Percentiles rank a stretch among this genome's conserved stretches.
Conservation (phyloP, 1,140 invertebrate species). For the Cryptotermes secundus region DNA sequence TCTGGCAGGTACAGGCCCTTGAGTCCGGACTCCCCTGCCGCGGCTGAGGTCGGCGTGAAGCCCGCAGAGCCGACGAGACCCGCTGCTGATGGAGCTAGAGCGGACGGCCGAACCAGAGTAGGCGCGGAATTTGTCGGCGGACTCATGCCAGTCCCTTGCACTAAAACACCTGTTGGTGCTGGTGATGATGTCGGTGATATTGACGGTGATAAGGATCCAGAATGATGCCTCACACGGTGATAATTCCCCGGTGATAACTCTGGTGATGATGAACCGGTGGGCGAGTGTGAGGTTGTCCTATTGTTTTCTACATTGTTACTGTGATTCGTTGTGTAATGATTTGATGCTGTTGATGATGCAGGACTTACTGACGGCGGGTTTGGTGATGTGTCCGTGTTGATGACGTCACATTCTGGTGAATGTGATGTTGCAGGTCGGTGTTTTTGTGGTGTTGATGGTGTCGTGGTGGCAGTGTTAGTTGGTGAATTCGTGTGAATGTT, state of each 20-base stretch:
- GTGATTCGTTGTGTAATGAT: neutral
- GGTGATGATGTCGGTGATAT: conserved; percentile 19
- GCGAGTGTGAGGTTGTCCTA: neutral
- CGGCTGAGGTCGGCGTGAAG: neutral
- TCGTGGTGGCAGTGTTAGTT: conserved; percentile 38
- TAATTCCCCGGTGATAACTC: conserved; percentile 20
- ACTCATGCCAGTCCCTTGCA: neutral
- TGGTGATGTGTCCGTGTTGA: conserved; percentile 38
- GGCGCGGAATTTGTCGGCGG: conserved; percentile 49
- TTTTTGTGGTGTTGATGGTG: neutral
- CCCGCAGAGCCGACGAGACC: conserved; percentile 43
- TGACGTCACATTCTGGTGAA: conserved; percentile 40
- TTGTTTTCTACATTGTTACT: conserved; percentile 19
- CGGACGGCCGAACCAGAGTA: conserved; percentile 41
- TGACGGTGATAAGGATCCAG: neutral
- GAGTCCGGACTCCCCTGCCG: conserved; percentile 34
- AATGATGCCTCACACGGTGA: conserved; percentile 13
- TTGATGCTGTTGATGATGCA: conserved; percentile 46
- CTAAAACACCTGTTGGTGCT: neutral
- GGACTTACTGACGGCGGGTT: conserved; percentile 47
- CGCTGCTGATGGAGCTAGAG: conserved; percentile 48
- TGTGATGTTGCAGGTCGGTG: conserved; percentile 39
- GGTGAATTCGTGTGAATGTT: neutral
- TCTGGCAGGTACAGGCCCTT: conserved; percentile 42
- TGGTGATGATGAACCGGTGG: neutral